Base-by-base conservation (phyloP, 2,113 vertebrate species). In the Climacteris rufus region DNA sequence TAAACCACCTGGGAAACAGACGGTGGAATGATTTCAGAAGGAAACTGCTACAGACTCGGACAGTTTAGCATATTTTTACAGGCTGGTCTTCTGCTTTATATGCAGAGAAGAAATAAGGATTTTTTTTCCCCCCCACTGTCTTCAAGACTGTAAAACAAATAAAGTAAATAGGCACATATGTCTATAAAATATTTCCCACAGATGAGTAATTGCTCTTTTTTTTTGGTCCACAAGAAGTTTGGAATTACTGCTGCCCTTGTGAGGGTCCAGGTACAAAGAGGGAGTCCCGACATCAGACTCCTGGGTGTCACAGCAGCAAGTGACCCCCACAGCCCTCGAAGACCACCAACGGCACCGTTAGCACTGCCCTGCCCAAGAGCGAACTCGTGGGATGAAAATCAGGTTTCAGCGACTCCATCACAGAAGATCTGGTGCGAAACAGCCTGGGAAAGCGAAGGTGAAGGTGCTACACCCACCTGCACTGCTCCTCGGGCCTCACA, bases 261-360 rank as follows among this genome's bases (percentile, higher is more conserved):
- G 6, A 37, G 35, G 5, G 4, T 18, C 39, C 59, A 40, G 37
- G 7, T 7, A 19, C 2, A 2, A 1, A 23, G 24, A 8, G 25
- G 1, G 0, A 2, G 5, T 18, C 19, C 39, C 1, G 2, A 14
- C 33, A 18, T 2, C 19, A 14, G 57, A 49, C 3, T 2, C 63
- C 53, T 2, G n/a, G n/a, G 35, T 22, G 16, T 21, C 25, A 13
- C 1, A 21, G 56, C 39, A 69, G 49, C n/a, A 22, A 44, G 16
- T 0, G 5, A 13, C 11, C 3, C 13, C 42, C 27, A 39, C 33
- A 3, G 8, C 64, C 37, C 25, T 24, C 35, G 47, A 6, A 11
- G 13, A 10, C 2, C 24, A 3, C 39, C 45, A 39, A 18, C 0
- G 2, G 37, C 59, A 52, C 15, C 5, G 2, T 0, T 3, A 45